phyloP scores from a whole-genome alignment of 2,888 invertebrate species.

The Liopterus haemorrhoidalis region DNA sequence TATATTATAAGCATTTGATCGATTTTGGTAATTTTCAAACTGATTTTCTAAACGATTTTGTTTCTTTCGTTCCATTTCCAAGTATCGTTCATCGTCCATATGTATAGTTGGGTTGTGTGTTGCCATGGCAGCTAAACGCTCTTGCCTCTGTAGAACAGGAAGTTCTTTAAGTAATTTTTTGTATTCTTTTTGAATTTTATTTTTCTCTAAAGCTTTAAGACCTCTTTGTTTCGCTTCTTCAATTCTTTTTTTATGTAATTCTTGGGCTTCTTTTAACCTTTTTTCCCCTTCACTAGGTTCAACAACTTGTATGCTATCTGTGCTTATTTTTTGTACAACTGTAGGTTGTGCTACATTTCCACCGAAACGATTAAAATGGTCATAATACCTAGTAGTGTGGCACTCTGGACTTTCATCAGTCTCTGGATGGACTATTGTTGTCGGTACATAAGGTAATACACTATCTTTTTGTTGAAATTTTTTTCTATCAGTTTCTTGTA shows the following conservation, averaged over 20 bases:
- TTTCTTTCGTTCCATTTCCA: conserved; percentile 43
- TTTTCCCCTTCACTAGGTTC: conserved; percentile 28
- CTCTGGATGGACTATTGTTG: conserved; percentile 5
- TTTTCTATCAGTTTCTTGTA: too few relatives aligned
- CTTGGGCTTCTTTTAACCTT: conserved; percentile 32
- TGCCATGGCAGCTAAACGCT: conserved; percentile 39
- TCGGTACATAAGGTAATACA: conserved; percentile 12
- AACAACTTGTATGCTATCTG: conserved; percentile 36
- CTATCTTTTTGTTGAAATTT: background rate
- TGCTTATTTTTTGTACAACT: conserved; percentile 40
- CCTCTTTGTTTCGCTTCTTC: conserved; percentile 43
- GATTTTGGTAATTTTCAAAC: conserved; percentile 42
- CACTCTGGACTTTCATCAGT: conserved; percentile 6
- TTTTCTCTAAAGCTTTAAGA: conserved; percentile 48
- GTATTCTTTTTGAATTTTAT: conserved; percentile 49
- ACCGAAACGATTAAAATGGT: conserved; percentile 47
- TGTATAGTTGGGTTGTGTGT: conserved; percentile 43
- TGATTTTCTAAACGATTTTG: conserved; percentile 51
- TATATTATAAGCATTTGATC: conserved; percentile 28
- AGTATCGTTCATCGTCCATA: conserved; percentile 45
- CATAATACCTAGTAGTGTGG: conserved; percentile 46
- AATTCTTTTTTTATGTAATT: conserved; percentile 37
- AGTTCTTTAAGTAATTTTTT: conserved; percentile 47
- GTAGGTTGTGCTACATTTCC: conserved; percentile 41
- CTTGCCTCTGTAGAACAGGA: conserved; percentile 42